phyloP scores from a whole-genome alignment of 2,113 vertebrate species.

The Muntiacus reevesi region DNA sequence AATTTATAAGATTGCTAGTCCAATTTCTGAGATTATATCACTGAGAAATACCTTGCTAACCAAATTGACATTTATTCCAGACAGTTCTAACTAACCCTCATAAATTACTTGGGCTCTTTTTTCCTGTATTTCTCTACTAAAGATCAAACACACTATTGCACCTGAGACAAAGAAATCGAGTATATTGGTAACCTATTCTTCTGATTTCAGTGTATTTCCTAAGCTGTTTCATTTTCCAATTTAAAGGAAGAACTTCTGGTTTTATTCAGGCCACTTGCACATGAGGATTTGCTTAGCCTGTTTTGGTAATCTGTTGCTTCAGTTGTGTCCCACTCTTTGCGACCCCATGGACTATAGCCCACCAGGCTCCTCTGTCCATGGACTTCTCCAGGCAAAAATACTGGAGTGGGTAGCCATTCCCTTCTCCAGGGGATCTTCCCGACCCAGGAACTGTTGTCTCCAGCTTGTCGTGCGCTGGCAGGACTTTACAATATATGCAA shows the following conservation, averaged over 20 bases:
- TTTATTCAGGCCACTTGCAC: neutral
- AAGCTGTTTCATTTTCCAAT: neutral
- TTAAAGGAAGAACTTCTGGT: neutral
- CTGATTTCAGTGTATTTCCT: neutral
- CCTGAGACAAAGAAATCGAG: neutral
- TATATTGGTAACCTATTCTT: neutral
- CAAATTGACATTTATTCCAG: neutral
- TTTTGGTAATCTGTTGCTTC: neutral
- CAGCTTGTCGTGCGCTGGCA: rapidly evolving
- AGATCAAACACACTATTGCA: neutral
- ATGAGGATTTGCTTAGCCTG: neutral
- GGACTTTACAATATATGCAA: neutral
- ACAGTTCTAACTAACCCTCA: neutral
- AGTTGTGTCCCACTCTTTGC: neutral
- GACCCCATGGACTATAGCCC: neutral
- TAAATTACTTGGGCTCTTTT: neutral
- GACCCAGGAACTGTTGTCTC: neutral
- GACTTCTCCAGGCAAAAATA: neutral
- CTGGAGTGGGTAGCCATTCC: neutral
- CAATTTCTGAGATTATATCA: neutral
- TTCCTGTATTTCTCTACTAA: neutral
- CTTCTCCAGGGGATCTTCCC: neutral
- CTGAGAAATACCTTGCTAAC: neutral
- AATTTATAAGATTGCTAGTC: neutral
- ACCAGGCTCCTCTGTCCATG: neutral